Evolutionary conservation across 2,113 vertebrate species (phyloP), one percentile per base, ranked within the genome.

Genomic region (Recurvirostra avosetta): DNA sequence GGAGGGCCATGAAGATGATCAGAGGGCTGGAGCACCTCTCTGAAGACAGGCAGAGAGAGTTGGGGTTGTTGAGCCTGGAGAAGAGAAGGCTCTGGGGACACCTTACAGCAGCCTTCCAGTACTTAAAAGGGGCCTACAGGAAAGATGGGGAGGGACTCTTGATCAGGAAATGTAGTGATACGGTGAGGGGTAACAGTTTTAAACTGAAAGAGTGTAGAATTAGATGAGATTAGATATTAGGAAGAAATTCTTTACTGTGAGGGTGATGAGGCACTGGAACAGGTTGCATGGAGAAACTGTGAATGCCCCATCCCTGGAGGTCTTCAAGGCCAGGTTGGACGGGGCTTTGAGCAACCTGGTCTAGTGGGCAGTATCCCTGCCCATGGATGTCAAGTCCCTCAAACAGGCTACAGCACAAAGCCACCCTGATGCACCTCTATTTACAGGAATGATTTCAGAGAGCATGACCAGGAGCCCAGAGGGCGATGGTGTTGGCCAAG

Each of bases 401-500:
- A 10, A 16, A 72, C 23, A 59, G 20, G 2, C 26, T 65, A 34
- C 25, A 75, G 10, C 12, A 73, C 12, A 71, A 50, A 74, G 53
- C 8, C 41, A 49, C 5, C 5, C 15, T 2, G 3, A 8, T 6
- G 3, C 6, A 34, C 5, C n/a, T 55, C 29, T 3, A 0, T 58
- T 76, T 55, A 50, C 25, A 50, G 4, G 3, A 74, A 30, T 34
- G 3, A 61, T 68, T 68, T 59, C 53, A 43, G 36, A 52, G 13
- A 52, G 8, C 20, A 20, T 76, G 52, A 41, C 25, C 20, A 20
- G 8, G 20, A 41, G 12, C 36, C 36, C 53, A 59, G 62, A 59
- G 25, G 73, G 15, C 80, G 12, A 36, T 27, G 29, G 19, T 55
- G 14, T 8, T 62, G 15, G 15, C 32, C 17, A 76, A 52, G 9